A percentile compares a stretch with the other conserved stretches of the same genome.
phyloP scores from a whole-genome alignment of 1,140 invertebrate genomes.

The Catajapyx aquilonaris region DNA sequence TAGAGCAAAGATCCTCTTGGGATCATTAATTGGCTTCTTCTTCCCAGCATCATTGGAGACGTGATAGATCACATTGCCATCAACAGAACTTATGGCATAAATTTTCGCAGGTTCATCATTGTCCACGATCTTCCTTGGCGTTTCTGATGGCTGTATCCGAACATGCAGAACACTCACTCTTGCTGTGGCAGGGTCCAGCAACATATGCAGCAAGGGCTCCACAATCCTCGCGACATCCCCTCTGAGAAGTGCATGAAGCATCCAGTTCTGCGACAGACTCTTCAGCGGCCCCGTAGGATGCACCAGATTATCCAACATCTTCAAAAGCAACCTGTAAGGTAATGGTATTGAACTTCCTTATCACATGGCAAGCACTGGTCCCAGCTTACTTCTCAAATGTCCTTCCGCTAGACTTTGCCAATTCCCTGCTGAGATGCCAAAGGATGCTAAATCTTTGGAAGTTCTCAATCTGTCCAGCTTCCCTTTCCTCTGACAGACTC shows the following conservation, averaged over 20 bases:
- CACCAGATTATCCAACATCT: constrained; percentile 55
- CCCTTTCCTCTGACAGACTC: constrained; percentile 22
- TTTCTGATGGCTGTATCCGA: constrained; percentile 45
- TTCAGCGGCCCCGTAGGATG: constrained; percentile 45
- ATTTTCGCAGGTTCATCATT: constrained; percentile 38
- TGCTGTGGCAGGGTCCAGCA: constrained; percentile 61
- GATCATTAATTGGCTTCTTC: constrained; percentile 16
- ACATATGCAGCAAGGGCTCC: constrained; percentile 52
- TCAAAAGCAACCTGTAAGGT: constrained; percentile 39
- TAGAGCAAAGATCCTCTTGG: constrained; percentile 11
- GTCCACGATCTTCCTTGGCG: constrained; percentile 17
- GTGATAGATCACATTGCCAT: constrained; percentile 70
- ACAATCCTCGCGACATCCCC: constrained; percentile 57
- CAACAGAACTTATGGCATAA: constrained; percentile 66
- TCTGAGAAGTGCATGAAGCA: constrained; percentile 45
- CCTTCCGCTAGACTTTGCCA: constrained; percentile 19
- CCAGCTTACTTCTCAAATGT: background rate
- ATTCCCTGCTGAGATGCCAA: constrained; percentile 58
- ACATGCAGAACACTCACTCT: constrained; percentile 69
- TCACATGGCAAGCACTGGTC: background rate
- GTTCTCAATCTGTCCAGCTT: constrained; percentile 21
- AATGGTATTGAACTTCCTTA: constrained; percentile 1
- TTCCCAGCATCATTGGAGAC: constrained; percentile 26
- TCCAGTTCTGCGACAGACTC: constrained; percentile 45
- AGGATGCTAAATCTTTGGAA: constrained; percentile 52